These are phyloP conservation scores for Galeruca laticollis DNA, from an alignment of 2,888 invertebrate genomes.

Conservation along the genomic window DNA sequence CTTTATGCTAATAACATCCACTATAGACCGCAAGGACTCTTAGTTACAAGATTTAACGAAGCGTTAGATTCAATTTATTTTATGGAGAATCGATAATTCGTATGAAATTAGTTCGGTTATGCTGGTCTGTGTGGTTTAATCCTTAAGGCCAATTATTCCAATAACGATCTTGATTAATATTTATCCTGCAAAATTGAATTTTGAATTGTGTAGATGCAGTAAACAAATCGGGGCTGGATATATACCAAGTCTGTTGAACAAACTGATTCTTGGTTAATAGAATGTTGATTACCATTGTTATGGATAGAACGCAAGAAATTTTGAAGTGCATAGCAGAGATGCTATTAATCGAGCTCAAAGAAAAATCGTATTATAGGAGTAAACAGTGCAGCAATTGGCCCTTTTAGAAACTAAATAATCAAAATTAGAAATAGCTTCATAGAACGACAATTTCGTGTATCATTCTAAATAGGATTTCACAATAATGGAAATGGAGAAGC, in stretches of 20 bases:
- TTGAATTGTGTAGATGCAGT: conserved; percentile 11
- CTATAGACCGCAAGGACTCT: conserved; percentile 14
- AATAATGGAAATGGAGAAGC: too few species aligned
- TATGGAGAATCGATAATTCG: conserved; percentile 42
- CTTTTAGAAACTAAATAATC: too few species aligned
- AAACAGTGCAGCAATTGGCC: too few species aligned
- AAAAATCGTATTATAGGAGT: too few species aligned
- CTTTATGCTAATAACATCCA: conserved; percentile 30
- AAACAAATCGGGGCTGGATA: background rate
- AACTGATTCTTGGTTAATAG: background rate
- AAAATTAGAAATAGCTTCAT: too few species aligned
- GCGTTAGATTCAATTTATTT: conserved; percentile 42
- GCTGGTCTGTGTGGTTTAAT: conserved; percentile 20
- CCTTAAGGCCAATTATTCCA: conserved; percentile 33
- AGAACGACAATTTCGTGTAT: too few species aligned
- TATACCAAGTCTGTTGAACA: background rate
- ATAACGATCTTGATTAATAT: conserved; percentile 28
- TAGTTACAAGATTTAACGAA: conserved; percentile 34
- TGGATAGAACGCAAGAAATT: background rate
- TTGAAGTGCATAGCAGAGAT: too few species aligned
- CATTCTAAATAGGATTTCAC: too few species aligned
- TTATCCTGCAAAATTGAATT: conserved; percentile 29
- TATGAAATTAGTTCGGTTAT: conserved; percentile 39
- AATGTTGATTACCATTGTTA: background rate
- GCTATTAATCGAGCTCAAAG: too few species aligned